Percentiles rank a stretch among this genome's conserved stretches.
Evolutionary conservation across 2,113 vertebrate genomes (phyloP).

Genomic region (Etheostoma spectabile): DNA sequence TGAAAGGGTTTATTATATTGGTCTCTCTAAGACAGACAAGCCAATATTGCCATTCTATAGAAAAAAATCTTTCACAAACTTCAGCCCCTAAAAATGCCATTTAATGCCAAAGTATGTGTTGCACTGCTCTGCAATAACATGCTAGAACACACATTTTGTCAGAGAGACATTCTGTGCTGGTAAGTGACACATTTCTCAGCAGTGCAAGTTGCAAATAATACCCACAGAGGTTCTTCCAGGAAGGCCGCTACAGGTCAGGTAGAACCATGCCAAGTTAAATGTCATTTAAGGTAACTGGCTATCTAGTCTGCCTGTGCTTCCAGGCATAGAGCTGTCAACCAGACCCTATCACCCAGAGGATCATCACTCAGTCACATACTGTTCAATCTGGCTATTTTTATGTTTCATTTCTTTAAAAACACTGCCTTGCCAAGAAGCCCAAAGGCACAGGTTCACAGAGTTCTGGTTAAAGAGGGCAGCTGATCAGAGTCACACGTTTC

Average conservation of each 20-base stretch:
- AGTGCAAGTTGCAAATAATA: slow-evolving; percentile 4
- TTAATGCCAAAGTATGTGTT: background rate
- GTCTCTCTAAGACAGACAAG: background rate
- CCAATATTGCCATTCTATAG: background rate
- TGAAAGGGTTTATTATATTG: background rate
- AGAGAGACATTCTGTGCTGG: background rate
- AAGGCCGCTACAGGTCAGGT: slow-evolving; percentile 53
- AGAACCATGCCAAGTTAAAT: slow-evolving; percentile 14
- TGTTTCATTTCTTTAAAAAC: slow-evolving; percentile 50
- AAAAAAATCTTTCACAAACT: background rate
- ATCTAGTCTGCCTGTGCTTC: slow-evolving; percentile 6
- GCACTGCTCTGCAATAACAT: background rate
- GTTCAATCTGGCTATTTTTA: slow-evolving; percentile 48
- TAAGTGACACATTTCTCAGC: slow-evolving; percentile 17
- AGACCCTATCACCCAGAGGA: slow-evolving; percentile 14
- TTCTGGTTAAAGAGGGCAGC: slow-evolving; percentile 55
- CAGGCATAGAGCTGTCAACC: slow-evolving; percentile 29
- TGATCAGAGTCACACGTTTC: slow-evolving; percentile 40
- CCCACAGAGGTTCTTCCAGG: slow-evolving; percentile 22
- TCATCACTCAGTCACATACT: slow-evolving; percentile 31
- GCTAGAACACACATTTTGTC: slow-evolving; percentile 5
- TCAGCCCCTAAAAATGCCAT: background rate
- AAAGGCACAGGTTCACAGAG: slow-evolving; percentile 57
- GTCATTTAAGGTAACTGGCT: slow-evolving; percentile 22
- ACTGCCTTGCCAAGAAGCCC: slow-evolving; percentile 58